A percentile compares a stretch with the other conserved stretches of the same genome.
Evolutionary conservation across 2,888 invertebrate species (phyloP).

Genomic region (Dynastes maya): DNA sequence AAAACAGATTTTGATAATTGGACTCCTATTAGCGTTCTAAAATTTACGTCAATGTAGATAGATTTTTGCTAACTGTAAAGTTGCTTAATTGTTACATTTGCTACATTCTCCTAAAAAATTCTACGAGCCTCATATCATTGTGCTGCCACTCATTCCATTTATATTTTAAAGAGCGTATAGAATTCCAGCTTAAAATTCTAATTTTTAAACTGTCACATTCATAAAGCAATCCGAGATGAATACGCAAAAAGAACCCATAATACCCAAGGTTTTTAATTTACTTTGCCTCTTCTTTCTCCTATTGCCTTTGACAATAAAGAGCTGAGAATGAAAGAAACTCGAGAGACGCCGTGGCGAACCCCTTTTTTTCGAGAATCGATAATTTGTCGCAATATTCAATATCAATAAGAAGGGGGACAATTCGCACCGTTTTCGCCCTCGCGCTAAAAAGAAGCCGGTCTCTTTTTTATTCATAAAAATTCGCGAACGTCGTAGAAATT

Average conservation of each 20-base stretch:
- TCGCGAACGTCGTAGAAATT: constrained; percentile 14
- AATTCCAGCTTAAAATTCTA: too few relatives aligned
- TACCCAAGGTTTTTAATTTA: not conserved
- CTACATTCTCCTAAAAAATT: too few relatives aligned
- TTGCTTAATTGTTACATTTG: too few relatives aligned
- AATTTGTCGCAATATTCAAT: constrained; percentile 19
- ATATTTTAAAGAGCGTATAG: too few relatives aligned
- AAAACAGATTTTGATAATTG: too few relatives aligned
- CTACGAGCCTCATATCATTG: too few relatives aligned
- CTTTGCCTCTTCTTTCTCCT: constrained; percentile 6
- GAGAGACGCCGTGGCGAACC: not conserved
- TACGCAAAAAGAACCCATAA: not conserved
- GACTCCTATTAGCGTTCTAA: too few relatives aligned
- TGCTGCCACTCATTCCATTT: too few relatives aligned
- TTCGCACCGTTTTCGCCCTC: not conserved
- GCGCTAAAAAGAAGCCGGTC: not conserved
- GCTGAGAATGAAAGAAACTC: not conserved
- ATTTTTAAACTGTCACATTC: too few relatives aligned
- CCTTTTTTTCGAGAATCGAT: constrained; percentile 10
- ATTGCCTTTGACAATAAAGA: not conserved
- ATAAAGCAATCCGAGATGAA: too few relatives aligned
- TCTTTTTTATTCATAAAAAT: constrained; percentile 21
- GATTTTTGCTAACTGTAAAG: too few relatives aligned
- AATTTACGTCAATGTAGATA: too few relatives aligned
- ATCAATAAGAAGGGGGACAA: not conserved